Conservation (phyloP, 1,140 invertebrate genomes). For the Panonychus citri region DNA sequence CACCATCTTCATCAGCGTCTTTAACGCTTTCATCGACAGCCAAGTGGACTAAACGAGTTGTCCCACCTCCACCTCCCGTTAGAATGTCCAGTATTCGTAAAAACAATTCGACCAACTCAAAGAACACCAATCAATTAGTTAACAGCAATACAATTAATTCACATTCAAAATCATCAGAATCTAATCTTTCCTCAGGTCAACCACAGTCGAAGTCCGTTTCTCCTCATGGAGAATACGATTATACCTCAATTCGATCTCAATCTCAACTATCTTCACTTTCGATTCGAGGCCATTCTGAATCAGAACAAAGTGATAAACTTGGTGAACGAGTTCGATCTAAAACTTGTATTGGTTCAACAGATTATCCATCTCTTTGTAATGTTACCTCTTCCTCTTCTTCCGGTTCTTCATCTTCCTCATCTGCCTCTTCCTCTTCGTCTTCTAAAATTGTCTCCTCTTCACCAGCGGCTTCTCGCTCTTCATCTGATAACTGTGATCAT, state of each 20-base stretch:
- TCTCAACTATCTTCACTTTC: slow-evolving; percentile 6
- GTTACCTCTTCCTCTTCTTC: slow-evolving; percentile 41
- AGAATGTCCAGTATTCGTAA: no score
- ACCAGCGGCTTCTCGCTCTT: background rate
- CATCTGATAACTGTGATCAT: background rate
- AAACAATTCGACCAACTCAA: no score
- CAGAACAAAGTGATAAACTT: slow-evolving; percentile 28
- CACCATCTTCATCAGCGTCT: background rate
- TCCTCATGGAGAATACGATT: no score
- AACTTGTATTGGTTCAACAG: slow-evolving; percentile 56
- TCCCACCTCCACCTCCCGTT: no score
- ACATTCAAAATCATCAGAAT: no score
- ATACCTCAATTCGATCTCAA: slow-evolving; percentile 4
- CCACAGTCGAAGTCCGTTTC: no score
- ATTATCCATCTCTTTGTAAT: slow-evolving; percentile 75
- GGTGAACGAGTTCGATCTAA: slow-evolving; percentile 37
- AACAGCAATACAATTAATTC: slow-evolving; percentile 5
- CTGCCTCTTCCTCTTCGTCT: background rate
- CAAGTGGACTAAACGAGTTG: no score
- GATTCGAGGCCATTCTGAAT: slow-evolving; percentile 6
- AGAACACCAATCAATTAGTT: background rate
- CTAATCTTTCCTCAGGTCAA: no score
- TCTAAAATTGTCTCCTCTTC: no score
- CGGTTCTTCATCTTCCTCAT: background rate
- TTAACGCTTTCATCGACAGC: slow-evolving; percentile 12